Conservation (phyloP, 1,140 invertebrate species). For the Sinella curviseta region DNA sequence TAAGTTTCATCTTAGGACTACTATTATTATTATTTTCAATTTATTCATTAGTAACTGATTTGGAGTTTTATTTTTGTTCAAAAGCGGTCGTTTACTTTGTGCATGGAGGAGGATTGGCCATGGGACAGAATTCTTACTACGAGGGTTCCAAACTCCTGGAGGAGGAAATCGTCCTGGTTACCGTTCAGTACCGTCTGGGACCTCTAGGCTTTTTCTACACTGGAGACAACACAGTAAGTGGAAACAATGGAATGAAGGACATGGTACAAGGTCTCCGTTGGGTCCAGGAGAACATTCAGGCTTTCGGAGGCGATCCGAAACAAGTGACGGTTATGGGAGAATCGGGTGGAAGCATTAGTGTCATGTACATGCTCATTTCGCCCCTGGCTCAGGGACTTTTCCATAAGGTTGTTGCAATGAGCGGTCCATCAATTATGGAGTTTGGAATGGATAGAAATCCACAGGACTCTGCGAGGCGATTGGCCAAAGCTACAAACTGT, state of each 20-base stretch:
- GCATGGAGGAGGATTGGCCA: neutral
- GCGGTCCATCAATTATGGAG: neutral
- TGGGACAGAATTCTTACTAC: neutral
- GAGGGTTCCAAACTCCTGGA: neutral
- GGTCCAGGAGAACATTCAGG: neutral
- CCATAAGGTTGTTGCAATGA: neutral
- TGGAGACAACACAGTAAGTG: neutral
- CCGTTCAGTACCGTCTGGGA: neutral
- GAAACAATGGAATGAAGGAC: neutral
- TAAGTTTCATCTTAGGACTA: neutral
- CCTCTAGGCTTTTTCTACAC: neutral
- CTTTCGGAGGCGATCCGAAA: neutral
- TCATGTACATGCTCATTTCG: neutral
- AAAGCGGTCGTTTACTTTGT: no score
- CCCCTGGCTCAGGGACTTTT: slow-evolving; percentile 2
- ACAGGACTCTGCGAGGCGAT: neutral
- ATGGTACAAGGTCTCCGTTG: neutral
- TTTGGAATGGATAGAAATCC: neutral
- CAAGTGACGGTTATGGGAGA: slow-evolving; percentile 1
- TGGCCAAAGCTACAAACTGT: neutral
- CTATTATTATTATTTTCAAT: no score
- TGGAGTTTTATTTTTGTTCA: no score
- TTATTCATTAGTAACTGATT: no score
- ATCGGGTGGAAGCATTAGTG: neutral
- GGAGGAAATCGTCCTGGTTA: neutral